Base-by-base conservation (phyloP, 1,140 invertebrate species). In the Drosophila busckii region DNA sequence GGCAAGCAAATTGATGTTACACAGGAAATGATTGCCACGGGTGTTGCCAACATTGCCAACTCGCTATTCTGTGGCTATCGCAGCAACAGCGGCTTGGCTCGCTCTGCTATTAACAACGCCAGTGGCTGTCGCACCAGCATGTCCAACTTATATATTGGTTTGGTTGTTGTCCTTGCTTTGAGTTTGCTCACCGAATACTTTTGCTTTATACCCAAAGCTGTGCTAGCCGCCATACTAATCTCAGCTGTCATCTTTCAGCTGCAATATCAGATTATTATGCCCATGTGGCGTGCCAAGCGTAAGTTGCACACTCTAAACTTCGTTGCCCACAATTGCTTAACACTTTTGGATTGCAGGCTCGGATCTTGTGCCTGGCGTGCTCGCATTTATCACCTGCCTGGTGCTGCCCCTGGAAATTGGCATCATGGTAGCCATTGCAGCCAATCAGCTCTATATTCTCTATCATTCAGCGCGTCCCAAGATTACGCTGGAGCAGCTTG, bases 381-480 rank as follows among this genome's bases (percentile, higher is more conserved):
- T 92, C n/a, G 96, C 96, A 1, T 97, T 98, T 73, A 86, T 97
- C n/a, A 90, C 93, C 28, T 97, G 95, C 60, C 88, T 98, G 17
- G 90, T 94, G 4, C 87, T 97, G 56, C 94, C 93, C 42, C 88
- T 97, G 37, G 95, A 98, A 89, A 92, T 95, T 84, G 97, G 97
- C 32, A 97, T 98, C 78, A 89, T 97, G 10, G 91, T 94, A 62
- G 97, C 96, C 8, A 93, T 97, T 44, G 93, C 93, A 7, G 89
- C 96, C 15, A 97, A 96, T 71, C 89, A 98, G 3, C 87, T 96
- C 1, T 95, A 96, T 68, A 93, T 98, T 32, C 88, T 98, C 6
- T 97, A 97, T 85, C 94, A 96, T 64, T 94, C 95, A 16, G 95
- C 96, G 0, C 89, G 95, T 61, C 96, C 96, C 10, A 95, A 95